phyloP scores from a whole-genome alignment of 2,797 vertebrate genomes.

The Coregonus ussuriensis region DNA sequence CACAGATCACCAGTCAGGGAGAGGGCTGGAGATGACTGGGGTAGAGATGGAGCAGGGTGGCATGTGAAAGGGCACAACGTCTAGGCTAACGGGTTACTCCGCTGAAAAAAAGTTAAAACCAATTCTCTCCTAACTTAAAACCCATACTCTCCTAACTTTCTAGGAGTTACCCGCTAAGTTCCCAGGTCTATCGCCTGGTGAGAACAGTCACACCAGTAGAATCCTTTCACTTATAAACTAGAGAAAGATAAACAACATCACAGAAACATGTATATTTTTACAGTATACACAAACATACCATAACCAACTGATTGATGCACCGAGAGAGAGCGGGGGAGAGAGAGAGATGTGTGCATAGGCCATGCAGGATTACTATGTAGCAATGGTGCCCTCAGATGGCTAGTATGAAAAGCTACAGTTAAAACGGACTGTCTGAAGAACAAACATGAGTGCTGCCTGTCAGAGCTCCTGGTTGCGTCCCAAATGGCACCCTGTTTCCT shows the following conservation, averaged over 20 bases:
- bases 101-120: constrained; percentile 55
- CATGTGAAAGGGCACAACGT: constrained; percentile 73
- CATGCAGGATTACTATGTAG: constrained; percentile 30
- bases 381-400: constrained; percentile 73
- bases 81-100: constrained; percentile 62
- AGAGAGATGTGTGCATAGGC: background rate
- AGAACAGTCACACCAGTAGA: constrained; percentile 10
- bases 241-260: background rate
- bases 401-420: constrained; percentile 49
- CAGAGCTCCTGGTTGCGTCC: background rate
- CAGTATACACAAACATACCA: constrained; percentile 31
- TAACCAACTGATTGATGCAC: constrained; percentile 18
- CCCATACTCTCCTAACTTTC: background rate
- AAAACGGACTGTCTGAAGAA: background rate
- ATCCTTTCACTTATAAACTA: background rate
- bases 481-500: constrained; percentile 17
- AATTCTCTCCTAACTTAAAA: constrained; percentile 3
- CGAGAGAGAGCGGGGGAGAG: constrained; percentile 15
- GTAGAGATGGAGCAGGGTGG: constrained; percentile 51
- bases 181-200: background rate
- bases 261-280: constrained; percentile 24
- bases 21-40: constrained; percentile 40
- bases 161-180: background rate
- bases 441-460: background rate
- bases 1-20: constrained; percentile 69